Percentiles rank a stretch among this genome's conserved stretches.
phyloP scores from a whole-genome alignment of 1,140 invertebrate genomes.

The Batillaria attramentaria region DNA sequence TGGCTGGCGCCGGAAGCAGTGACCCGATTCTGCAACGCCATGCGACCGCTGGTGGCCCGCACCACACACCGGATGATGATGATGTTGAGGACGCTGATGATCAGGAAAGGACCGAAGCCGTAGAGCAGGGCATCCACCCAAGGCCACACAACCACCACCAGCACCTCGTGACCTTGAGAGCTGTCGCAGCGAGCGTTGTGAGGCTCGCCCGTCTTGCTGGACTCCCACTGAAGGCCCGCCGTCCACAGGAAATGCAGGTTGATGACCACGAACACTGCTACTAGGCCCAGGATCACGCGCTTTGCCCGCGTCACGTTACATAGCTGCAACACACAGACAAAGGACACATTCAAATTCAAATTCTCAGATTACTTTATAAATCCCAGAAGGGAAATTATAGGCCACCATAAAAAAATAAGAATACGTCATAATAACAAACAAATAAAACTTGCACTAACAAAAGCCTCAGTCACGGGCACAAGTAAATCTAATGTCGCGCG shows the following conservation, averaged over 20 bases:
- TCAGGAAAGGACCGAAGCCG: constrained; percentile 62
- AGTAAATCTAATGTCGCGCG: too few species aligned
- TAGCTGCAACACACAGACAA: constrained; percentile 29
- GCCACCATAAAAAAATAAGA: not conserved
- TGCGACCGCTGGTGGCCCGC: constrained; percentile 15
- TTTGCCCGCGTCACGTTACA: constrained; percentile 59
- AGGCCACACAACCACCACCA: constrained; percentile 62
- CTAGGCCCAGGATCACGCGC: constrained; percentile 38
- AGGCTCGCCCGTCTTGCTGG: not conserved
- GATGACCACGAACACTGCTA: constrained; percentile 46
- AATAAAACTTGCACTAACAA: not conserved
- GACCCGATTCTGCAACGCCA: constrained; percentile 28
- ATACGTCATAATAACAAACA: not conserved
- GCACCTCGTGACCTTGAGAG: constrained; percentile 37
- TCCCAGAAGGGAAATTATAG: too few species aligned
- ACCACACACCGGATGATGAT: constrained; percentile 54
- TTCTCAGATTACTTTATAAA: too few species aligned
- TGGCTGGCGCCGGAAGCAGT: not conserved
- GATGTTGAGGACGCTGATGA: constrained; percentile 62
- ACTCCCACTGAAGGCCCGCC: constrained; percentile 33
- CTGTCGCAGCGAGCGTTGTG: constrained; percentile 37
- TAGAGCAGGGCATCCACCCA: constrained; percentile 68
- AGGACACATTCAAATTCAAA: too few species aligned
- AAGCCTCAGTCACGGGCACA: too few species aligned
- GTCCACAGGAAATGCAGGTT: constrained; percentile 65